Evolutionary conservation across 2,888 invertebrate species (phyloP), one percentile per base, ranked within the genome.

Genomic region (Gymnocheta viridis): DNA sequence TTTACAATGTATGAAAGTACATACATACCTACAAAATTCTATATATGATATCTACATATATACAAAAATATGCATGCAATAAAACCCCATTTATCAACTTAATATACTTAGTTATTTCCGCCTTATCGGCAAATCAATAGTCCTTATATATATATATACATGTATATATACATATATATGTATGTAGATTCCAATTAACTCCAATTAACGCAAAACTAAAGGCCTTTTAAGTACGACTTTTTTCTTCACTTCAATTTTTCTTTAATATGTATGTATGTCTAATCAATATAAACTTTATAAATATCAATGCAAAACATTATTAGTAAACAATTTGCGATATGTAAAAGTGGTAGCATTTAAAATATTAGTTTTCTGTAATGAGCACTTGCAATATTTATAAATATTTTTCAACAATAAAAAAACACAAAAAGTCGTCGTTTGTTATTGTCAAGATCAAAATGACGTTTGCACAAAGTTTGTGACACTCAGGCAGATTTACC

Each of bases 261-360:
- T 56, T 44, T 58, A n/a, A n/a, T n/a, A n/a, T n/a, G n/a, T 56
- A 58, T 58, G 38, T 58, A 2, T 56, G 12, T 35, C 62, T 32
- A 12, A 41, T 44, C 24, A 60, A 10, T 14, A 62, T 29, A 41
- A 51, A 41, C 14, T 60, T 77, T 51, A 27, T 54, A 17, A 22
- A 51, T 7, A 14, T 19, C 32, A 64, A 54, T 56, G 44, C 44
- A 17, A 64, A 38, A 72, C 72, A 64, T 72, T 60, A 32, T 69
- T 19, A 19, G 6, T 41, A 24, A 27, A 35, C 24, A 73, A 49
- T 64, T 51, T 41, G 7, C 12, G 7, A 51, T 27, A 60, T 58
- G n/a, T 17, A 47, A n/a, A n/a, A 67, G 17, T 79, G 47, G n/a
- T n/a, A 38, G 19, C 60, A 67, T 69, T 78, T 62, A 66, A 58